These are phyloP conservation scores for Patagioenas fasciata DNA, from an alignment of 2,113 vertebrate species.

Conservation along the genomic window DNA sequence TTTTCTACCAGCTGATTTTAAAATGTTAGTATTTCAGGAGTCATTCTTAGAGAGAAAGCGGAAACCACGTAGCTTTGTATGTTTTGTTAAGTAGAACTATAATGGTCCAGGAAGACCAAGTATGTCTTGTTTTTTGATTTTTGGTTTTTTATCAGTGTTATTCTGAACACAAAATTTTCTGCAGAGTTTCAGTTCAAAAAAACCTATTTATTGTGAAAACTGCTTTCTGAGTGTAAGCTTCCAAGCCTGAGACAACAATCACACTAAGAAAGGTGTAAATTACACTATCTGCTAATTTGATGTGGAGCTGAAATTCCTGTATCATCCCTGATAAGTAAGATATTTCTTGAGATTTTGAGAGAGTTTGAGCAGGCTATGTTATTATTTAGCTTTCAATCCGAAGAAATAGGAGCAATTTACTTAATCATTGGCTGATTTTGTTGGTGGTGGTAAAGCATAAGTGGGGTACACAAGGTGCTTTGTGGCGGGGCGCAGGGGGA, in stretches of 20 bases:
- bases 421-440: not conserved
- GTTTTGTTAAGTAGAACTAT: not conserved
- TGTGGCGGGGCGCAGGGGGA: too few species aligned
- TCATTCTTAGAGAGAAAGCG: not conserved
- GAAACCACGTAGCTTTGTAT: accelerated
- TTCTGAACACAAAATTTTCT: not conserved
- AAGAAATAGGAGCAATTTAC: not conserved
- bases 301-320: accelerated
- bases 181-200: not conserved
- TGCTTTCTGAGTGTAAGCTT: not conserved
- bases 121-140: not conserved
- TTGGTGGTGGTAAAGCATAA: not conserved
- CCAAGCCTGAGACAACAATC: not conserved
- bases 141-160: not conserved
- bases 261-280: not conserved
- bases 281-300: not conserved
- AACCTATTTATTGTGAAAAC: not conserved
- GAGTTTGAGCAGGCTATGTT: not conserved
- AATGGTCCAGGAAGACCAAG: not conserved
- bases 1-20: not conserved
- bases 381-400: not conserved
- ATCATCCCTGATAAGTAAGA: not conserved
- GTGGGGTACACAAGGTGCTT: not conserved
- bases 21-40: not conserved
- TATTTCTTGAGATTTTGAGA: not conserved